Base-by-base conservation (phyloP, 30 jellyfish, hydroid and myxozoan species). In the Rhopilema esculentum region DNA sequence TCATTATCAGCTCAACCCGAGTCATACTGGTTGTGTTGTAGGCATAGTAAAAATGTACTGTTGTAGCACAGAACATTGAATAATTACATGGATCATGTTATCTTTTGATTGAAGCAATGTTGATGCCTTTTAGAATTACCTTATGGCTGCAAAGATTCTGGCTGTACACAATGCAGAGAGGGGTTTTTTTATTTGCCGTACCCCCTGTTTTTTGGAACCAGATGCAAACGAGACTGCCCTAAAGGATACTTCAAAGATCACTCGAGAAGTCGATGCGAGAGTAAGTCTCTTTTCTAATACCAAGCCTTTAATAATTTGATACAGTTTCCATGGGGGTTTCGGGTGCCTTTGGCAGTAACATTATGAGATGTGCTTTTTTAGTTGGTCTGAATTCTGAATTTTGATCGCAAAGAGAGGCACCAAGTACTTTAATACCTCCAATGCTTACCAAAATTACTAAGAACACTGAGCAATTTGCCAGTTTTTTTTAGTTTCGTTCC, bases 181-280 rank as follows among this genome's bases (percentile, higher is more conserved):
- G 91, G 91, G 15, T 83, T 19, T 64, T 83, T 83, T 48, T 49
- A 40, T 32, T 69, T 29, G 24, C 85, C 91, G 50, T 29, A 22
- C 27, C 77, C 68, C 26, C 0, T 27, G 24, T 83, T 12, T 74
- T 50, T 16, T 29, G 70, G 84, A 0, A 48, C n/a, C 49, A 84
- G 29, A n/a, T 84, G 92, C 75, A 71, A 32, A 74, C 16, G 86
- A 28, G 19, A 48, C n/a, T 84, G 92, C 81, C 92, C 92, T 0
- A 23, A 17, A 28, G 92, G 92, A 27, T 84, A 84, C 65, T 24
- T 29, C n/a, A 61, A 72, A 61, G 53, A 71, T 81, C 73, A 24
- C 32, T 69, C 33, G 23, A 70, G 8, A 49, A 84, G 71, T 49
- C 32, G 33, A 22, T 84, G 92, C 61, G 92, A 84, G 7, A 33